Base-by-base conservation (phyloP, 2,113 vertebrate genomes). In the Myiagra hebetior region DNA sequence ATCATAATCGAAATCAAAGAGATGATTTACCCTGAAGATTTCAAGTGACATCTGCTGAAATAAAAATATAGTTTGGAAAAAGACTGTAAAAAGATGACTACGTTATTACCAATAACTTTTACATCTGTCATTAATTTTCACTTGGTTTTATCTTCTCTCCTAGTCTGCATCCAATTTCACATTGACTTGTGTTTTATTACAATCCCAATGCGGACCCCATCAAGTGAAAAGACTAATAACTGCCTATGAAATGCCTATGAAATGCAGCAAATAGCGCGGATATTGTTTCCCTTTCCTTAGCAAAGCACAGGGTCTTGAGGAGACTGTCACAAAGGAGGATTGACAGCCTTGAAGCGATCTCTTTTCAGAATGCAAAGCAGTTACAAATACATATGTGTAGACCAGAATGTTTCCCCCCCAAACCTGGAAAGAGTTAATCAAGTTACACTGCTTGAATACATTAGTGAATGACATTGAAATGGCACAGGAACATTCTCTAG, bases 61-160 rank as follows among this genome's bases (percentile, higher is more conserved):
- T 83, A 85, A 96, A 97, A 97, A 97, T 74, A 82, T 14, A 87
- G 85, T 92, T 97, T 87, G 67, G 94, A 87, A 95, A 92, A 96
- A 59, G 80, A 89, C 0, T 87, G 47, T 74, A 96, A 96, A 96
- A 94, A 91, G 83, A 85, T 87, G 86, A 92, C 74, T 85, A 41
- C 1, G n/a, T 82, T 95, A 77, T 84, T 91, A 86, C 60, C 93
- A 96, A 53, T 92, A 96, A 94, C 74, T 97, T 97, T 93, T 91
- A 97, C 74, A 96, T 93, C 96, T 97, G 84, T 68, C 95, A 97
- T 96, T 97, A 96, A 96, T 95, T 96, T 96, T 93, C 96, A 93
- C 75, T 95, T 75, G 68, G 94, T 94, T 98, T 94, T 95, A 96
- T 96, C 97, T 97, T 85, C 89, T 96, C 65, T 59, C 76, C 89